Base-by-base conservation (phyloP, 2,888 invertebrate genomes). In the Andricus quercusramuli region DNA sequence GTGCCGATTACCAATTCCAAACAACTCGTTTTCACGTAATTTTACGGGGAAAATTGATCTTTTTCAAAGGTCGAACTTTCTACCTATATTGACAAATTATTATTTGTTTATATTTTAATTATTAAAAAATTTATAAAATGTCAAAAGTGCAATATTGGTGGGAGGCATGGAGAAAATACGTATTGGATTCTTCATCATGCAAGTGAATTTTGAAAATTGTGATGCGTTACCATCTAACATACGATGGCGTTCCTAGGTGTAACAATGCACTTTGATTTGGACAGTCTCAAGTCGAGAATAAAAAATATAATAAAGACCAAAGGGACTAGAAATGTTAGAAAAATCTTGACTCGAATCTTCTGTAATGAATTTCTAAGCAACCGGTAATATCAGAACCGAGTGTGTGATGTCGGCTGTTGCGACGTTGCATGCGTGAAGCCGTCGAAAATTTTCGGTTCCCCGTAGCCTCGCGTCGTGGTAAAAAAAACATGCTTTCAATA, bases 361-460 rank as follows among this genome's bases (percentile, higher is more conserved):
- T 20, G 9, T 51, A 56, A 44, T 25, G 44, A 68, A 68, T 44
- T 68, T 56, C 29, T 47, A 74, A 74, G 74, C 56, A 74, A 74
- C 74, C 74, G 74, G 74, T 74, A 74, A 47, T 32, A 74, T 29
- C 32, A n/a, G 47, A 29, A 47, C 51, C 9, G 25, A 68, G 25
- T 47, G 70, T 70, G 70, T 25, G 3, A 70, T 51, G 70, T 32
- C 56, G 74, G 74, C 74, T 74, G 74, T 74, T 74, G 74, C 74
- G 74, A 74, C 74, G 74, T 74, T 74, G 74, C 74, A 74, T 74
- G 74, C 74, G 32, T 74, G 74, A 74, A 74, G 74, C 74, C 74
- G 37, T 74, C 56, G 56, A 74, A 51, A 56, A 56, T 56, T 74
- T 74, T 74, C 32, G 56, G 56, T 56, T 8, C 32, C 9, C 2